These are phyloP conservation scores for Platycheirus albimanus DNA, from an alignment of 2,888 invertebrate species.

Conservation along the genomic window DNA sequence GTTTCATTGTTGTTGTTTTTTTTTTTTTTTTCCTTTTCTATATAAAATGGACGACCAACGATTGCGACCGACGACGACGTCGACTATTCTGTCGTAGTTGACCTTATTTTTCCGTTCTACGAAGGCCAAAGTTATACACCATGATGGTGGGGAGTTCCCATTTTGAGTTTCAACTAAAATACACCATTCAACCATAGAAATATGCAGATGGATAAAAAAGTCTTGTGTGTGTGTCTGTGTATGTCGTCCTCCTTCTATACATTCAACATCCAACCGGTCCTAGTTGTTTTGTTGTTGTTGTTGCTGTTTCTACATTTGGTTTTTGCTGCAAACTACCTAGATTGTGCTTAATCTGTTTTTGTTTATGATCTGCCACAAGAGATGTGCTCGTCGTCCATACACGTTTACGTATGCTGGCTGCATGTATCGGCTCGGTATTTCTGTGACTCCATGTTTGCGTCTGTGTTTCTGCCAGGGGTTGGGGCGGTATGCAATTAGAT, in stretches of 20 bases:
- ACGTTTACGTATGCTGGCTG: not conserved
- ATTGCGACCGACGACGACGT: constrained; percentile 17
- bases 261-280: constrained; percentile 33
- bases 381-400: constrained; percentile 50
- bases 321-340: constrained; percentile 63
- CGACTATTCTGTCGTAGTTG: constrained; percentile 63
- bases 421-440: constrained; percentile 13
- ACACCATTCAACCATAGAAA: constrained; percentile 43
- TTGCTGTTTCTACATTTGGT: constrained; percentile 42
- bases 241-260: constrained; percentile 36
- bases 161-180: constrained; percentile 56
- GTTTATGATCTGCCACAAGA: constrained; percentile 70
- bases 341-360: constrained; percentile 72
- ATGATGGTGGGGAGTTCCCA: constrained; percentile 28
- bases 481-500: constrained; percentile 60
- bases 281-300: constrained; percentile 27
- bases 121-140: constrained; percentile 69
- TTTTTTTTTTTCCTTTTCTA: constrained; percentile 33
- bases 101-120: constrained; percentile 68
- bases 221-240: constrained; percentile 14
- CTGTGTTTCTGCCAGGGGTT: constrained; percentile 6
- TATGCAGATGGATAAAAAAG: constrained; percentile 4
- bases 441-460: not conserved
- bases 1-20: constrained; percentile 57
- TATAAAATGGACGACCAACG: not conserved